Base-by-base conservation (phyloP, 2,113 vertebrate genomes). In the Mobula hypostoma region DNA sequence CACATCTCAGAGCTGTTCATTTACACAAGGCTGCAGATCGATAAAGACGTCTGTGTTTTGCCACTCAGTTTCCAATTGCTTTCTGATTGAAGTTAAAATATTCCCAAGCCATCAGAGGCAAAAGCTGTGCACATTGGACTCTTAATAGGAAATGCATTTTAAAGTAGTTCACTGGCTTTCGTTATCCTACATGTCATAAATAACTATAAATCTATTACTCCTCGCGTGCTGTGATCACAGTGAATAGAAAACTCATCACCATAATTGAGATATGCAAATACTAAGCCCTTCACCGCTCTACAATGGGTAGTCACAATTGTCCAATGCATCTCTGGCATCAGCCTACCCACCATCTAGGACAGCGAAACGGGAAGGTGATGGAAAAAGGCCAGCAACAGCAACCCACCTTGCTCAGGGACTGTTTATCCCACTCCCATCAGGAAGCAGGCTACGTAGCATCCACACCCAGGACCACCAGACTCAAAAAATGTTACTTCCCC, bases 41-140 rank as follows among this genome's bases (percentile, higher is more conserved):
- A 66, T 88, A 66, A 29, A 88, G 58, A 88, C n/a, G 27, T n/a
- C 11, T n/a, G 61, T 88, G 70, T 1, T 88, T 63, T 17, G 61
- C 85, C 14, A 66, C 21, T 17, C 14, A 63, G 15, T 66, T 88
- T 88, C 85, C 85, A 88, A 66, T 88, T 88, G 14, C 85, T 88
- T 88, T 88, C 11, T 66, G 61, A 88, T 61, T 66, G 29, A 61
- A 88, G 29, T 88, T 88, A n/a, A 32, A 63, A 88, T 88, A 88
- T 88, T 66, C 66, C 58, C 6, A n/a, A 66, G 63, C 58, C 61
- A 66, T 15, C 58, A 32, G 29, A 14, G 29, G 61, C 61, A 66
- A n/a, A 32, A 15, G 85, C 61, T 61, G 12, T 32, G 61, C 27
- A 7, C 8, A n/a, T 66, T n/a, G 63, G 85, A 88, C 27, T 88